Evolutionary conservation across 2,113 vertebrate genomes (phyloP).

Genomic region (Mastomys coucha): DNA sequence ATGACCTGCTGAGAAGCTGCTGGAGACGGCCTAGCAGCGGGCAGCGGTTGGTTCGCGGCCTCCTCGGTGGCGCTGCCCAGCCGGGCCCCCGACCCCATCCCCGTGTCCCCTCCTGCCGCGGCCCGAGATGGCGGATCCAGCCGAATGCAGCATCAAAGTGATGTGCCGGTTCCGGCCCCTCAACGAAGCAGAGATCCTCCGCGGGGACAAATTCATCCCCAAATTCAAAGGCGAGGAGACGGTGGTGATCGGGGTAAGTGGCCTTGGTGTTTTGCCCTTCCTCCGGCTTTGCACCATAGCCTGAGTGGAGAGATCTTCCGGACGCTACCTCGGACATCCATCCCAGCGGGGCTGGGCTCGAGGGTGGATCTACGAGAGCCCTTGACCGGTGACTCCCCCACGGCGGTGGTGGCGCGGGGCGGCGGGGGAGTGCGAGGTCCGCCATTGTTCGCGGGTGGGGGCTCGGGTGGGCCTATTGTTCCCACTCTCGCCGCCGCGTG

Average conservation of each 20-base stretch:
- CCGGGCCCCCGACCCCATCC: slow-evolving; percentile 70
- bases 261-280: not conserved
- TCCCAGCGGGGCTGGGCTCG: not conserved
- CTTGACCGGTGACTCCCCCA: not conserved
- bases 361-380: not conserved
- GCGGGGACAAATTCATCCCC: slow-evolving; percentile 94
- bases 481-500: slow-evolving; percentile 38
- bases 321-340: slow-evolving; percentile 26
- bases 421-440: slow-evolving; percentile 42
- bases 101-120: slow-evolving; percentile 54
- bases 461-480: slow-evolving; percentile 79
- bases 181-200: slow-evolving; percentile 92
- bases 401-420: not conserved
- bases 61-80: slow-evolving; percentile 53
- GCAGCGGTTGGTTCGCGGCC: slow-evolving; percentile 35
- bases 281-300: not conserved
- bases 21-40: slow-evolving; percentile 62
- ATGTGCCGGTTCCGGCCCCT: slow-evolving; percentile 96
- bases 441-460: slow-evolving; percentile 81
- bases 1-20: slow-evolving; percentile 77
- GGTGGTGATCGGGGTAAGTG: slow-evolving; percentile 93
- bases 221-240: slow-evolving; percentile 96
- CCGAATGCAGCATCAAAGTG: slow-evolving; percentile 95
- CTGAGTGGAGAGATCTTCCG: not conserved
- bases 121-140: slow-evolving; percentile 91